phyloP scores from a whole-genome alignment of 2,797 vertebrate species.

The Allobates femoralis region DNA sequence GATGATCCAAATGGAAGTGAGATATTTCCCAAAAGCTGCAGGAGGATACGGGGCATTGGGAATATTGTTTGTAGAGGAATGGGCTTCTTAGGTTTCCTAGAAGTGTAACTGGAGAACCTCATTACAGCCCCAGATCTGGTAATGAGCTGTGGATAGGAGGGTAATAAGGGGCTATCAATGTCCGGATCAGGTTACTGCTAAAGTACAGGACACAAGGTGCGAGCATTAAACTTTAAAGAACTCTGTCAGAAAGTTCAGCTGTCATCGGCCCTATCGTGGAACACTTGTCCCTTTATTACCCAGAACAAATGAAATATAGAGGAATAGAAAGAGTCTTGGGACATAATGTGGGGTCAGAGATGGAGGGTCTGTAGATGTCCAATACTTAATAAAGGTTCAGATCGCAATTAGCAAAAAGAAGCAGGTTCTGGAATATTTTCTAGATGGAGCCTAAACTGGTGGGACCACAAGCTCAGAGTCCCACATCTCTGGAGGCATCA shows the following conservation, averaged over 20 bases:
- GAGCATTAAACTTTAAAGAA: constrained; percentile 70
- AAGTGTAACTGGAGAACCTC: constrained; percentile 65
- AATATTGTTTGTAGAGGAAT: constrained; percentile 39
- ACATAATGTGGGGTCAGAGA: background rate
- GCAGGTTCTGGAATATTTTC: no score
- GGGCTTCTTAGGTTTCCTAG: constrained; percentile 48
- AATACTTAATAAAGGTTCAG: no score
- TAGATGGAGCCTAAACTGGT: no score
- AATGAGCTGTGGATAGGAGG: constrained; percentile 61
- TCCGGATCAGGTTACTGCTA: constrained; percentile 42
- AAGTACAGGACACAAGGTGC: constrained; percentile 55
- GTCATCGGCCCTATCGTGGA: background rate
- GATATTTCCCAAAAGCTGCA: background rate
- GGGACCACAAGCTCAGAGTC: background rate
- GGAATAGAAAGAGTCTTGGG: background rate
- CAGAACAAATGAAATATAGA: background rate
- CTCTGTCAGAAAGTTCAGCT: background rate
- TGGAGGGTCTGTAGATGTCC: background rate
- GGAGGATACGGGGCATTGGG: background rate
- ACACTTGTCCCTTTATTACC: background rate
- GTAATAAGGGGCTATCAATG: background rate
- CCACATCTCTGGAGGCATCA: background rate
- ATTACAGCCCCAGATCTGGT: constrained; percentile 68
- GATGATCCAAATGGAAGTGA: background rate
- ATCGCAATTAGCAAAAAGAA: no score